Evolutionary conservation across 2,888 invertebrate species (phyloP).

Genomic region (Podotricha telesiphe): DNA sequence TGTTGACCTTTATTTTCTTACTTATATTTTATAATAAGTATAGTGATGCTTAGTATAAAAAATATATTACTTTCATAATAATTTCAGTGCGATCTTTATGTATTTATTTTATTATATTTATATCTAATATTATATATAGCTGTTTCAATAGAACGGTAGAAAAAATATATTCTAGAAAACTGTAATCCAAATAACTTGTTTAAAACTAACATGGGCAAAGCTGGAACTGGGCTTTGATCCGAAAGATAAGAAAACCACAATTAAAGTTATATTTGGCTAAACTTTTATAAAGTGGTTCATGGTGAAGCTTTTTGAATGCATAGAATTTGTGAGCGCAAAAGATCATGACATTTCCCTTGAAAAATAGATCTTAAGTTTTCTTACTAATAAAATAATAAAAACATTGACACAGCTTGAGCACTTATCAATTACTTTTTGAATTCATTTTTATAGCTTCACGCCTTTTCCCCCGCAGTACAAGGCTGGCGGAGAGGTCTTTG

Average conservation of each 20-base stretch:
- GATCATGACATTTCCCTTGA: slow-evolving; percentile 14
- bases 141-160: not conserved
- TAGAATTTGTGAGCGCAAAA: slow-evolving; percentile 26
- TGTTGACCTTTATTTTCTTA: not conserved
- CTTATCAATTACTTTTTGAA: not conserved
- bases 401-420: not conserved
- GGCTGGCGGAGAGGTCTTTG: too few relatives aligned
- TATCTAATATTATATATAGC: not conserved
- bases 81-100: too few relatives aligned
- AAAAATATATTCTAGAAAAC: not conserved
- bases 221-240: slow-evolving; percentile 19
- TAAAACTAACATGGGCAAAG: slow-evolving; percentile 9
- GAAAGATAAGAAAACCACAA: slow-evolving; percentile 30
- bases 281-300: slow-evolving; percentile 16
- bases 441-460: too few relatives aligned
- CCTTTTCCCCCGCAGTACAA: too few relatives aligned
- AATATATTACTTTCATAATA: not conserved
- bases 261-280: slow-evolving; percentile 17
- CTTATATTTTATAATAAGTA: not conserved
- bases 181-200: slow-evolving; percentile 12
- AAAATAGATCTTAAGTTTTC: slow-evolving; percentile 15
- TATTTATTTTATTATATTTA: not conserved
- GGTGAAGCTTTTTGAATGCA: slow-evolving; percentile 19
- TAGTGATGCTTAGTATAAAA: not conserved
- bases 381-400: slow-evolving; percentile 16